These are phyloP conservation scores for Leptodirus hochenwartii DNA, from an alignment of 2,888 invertebrate species.

Conservation along the genomic window DNA sequence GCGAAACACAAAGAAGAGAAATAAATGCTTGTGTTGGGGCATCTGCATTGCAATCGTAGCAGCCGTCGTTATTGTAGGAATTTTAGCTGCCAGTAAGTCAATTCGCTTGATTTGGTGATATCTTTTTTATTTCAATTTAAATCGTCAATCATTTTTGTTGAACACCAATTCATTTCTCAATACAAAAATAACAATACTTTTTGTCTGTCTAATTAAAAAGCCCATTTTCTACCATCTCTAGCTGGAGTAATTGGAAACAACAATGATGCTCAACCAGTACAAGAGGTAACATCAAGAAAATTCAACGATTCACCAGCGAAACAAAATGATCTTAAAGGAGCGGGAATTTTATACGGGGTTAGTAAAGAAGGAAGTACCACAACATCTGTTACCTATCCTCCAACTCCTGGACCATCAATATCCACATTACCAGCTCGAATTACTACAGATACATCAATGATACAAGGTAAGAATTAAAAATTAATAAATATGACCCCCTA, in stretches of 20 bases:
- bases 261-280: constrained; percentile 40
- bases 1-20: constrained; percentile 46
- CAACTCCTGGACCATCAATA: constrained; percentile 23
- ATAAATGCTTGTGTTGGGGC: constrained; percentile 48
- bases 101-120: not conserved
- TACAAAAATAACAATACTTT: too few species aligned
- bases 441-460: constrained; percentile 32
- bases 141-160: too few species aligned
- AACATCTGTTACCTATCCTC: constrained; percentile 14
- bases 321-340: constrained; percentile 27
- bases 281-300: constrained; percentile 39
- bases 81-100: constrained; percentile 54
- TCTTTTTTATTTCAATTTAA: not conserved
- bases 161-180: too few species aligned
- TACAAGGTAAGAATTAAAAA: constrained; percentile 29
- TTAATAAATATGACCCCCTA: not conserved
- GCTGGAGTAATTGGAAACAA: constrained; percentile 50
- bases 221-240: constrained; percentile 29
- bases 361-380: constrained; percentile 14
- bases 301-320: constrained; percentile 26
- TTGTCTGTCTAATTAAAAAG: too few species aligned
- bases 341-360: constrained; percentile 26
- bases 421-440: constrained; percentile 20
- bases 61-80: constrained; percentile 48
- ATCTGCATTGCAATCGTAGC: constrained; percentile 44